Evolutionary conservation across 2,888 invertebrate genomes (phyloP), one percentile per base, ranked within the genome.

Genomic region (Plagiodera versicolora): DNA sequence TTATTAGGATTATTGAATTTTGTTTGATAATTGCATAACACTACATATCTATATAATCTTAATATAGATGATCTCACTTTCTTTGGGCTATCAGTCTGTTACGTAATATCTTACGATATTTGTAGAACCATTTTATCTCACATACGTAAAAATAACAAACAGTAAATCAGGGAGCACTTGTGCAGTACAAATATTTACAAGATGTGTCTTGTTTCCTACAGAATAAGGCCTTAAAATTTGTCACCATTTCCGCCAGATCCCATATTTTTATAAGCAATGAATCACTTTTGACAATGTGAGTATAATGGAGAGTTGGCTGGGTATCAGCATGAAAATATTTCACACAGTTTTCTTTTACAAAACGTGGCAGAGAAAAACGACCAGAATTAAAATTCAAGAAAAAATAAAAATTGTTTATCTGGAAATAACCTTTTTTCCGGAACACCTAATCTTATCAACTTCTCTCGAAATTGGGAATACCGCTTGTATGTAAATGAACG

Each of bases 131-230:
- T 39, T 39, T 39, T 39, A 39, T 39, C 39, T 39, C n/a, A 39
- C 11, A 14, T 14, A 39, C 14, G 44, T 44, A 53, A 24, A 44
- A 53, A 53, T 45, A 53, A 53, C 44, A 53, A 53, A 53, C 53
- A 44, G 19, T 53, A 28, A 11, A 14, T 18, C 18, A 17, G 17
- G 45, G 45, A 44, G 45, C 53, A 53, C 53, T 44, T 44, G 53
- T 44, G 17, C 17, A 28, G 16, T 53, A 53, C 53, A 53, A 53
- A 53, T 53, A 53, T 53, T 53, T 53, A 53, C 44, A 45, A 20
- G 44, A 53, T 44, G 44, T 39, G 8, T 44, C 53, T 53, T 53
- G 44, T 44, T 53, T 53, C 39, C 10, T 14, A 4, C 39, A 39
- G n/a, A 39, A 4, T 14, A 39, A 39, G 39, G 39, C 39, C 39